Percentiles rank a stretch among this genome's conserved stretches.
Conservation (phyloP, 2,113 vertebrate genomes). For the Plecotus auritus region DNA sequence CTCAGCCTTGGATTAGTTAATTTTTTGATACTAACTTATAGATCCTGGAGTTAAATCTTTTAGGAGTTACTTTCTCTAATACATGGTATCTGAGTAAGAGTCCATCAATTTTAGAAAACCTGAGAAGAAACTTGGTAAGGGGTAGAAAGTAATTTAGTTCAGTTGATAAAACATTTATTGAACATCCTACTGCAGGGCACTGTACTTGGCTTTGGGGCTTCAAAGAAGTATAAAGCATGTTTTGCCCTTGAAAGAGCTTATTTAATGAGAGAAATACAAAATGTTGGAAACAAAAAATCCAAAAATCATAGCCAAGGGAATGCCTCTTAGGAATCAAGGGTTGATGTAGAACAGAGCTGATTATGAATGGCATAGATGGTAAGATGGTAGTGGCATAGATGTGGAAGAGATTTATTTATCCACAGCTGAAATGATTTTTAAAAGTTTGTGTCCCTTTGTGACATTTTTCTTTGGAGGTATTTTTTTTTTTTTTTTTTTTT, state of each 20-base stretch:
- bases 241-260: not conserved
- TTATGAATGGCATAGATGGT: not conserved
- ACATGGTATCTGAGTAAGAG: not conserved
- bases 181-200: not conserved
- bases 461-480: slow-evolving; percentile 75
- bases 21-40: not conserved
- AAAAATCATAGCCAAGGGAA: not conserved
- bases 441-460: slow-evolving; percentile 85
- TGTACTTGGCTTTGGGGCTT: not conserved
- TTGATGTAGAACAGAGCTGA: not conserved
- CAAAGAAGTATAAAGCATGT: not conserved
- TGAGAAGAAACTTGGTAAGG: not conserved
- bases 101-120: slow-evolving; percentile 8
- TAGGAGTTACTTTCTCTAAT: not conserved
- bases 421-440: slow-evolving; percentile 70
- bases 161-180: not conserved
- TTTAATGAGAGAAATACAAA: not conserved
- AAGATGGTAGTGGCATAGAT: not conserved
- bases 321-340: not conserved
- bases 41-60: not conserved
- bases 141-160: not conserved
- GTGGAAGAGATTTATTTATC: not conserved
- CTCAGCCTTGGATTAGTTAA: not conserved
- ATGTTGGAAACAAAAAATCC: not conserved
- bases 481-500: slow-evolving; percentile 17